Evolutionary conservation across 2,888 invertebrate genomes (phyloP), one percentile per base, ranked within the genome.

Genomic region (Tetragnatha montana): DNA sequence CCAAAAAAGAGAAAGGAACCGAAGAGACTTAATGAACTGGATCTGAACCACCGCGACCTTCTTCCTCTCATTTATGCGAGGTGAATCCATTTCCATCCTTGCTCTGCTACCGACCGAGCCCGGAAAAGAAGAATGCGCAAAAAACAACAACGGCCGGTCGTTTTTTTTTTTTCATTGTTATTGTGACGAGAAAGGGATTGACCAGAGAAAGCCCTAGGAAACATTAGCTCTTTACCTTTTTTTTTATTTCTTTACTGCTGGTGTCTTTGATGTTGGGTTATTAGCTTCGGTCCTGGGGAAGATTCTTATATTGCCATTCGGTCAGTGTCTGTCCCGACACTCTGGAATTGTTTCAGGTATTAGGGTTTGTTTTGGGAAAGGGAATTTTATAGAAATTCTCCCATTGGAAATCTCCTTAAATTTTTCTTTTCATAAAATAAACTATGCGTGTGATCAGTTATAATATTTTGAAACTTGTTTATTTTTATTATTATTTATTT

Each of bases 171-270:
- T 81, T 81, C 22, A 51, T 71, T 70, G 22, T 81, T 17, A 51
- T 81, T 81, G 21, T 71, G 73, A 50, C 50, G 60, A 60, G 81
- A 21, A 71, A 49, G 71, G 73, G 80, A 80, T 69, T 80, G 80
- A 80, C 80, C 80, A 80, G 80, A 68, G 80, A 80, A 80, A 80
- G 35, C 68, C 80, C 69, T 21, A 8, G 19, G 69, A 35, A 80
- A 47, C 74, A 73, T 81, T 70, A 71, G 47, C 49, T 70, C 49
- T 19, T 71, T 21, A 35, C 12, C 71, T 79, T 68, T 10, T 35
- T 79, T 22, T 60, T 68, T 22, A 6, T 10, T 35, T 79, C 10
- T 60, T 68, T 22, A 6, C 51, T 60, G 60, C 35, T 78, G 19
- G 14, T 78, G 60, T 22, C 78, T 78, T 60, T 12, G 78, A 60